Evolutionary conservation across 2,113 vertebrate species (phyloP), one percentile per base, ranked within the genome.

Genomic region (Pollachius pollachius): DNA sequence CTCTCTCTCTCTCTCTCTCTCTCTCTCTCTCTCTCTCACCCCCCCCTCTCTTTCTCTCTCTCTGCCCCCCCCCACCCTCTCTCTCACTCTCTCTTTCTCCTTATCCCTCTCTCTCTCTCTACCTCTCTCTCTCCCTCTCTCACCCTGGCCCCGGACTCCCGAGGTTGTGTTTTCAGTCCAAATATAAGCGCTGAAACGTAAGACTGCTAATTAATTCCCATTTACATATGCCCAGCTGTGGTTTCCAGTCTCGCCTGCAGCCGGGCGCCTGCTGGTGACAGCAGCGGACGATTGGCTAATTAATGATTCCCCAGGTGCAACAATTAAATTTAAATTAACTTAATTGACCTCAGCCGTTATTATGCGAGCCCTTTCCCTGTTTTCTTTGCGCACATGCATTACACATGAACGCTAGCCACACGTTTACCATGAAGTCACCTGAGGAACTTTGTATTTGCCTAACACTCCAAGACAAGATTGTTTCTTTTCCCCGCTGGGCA

Each of bases 161-260:
- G 87, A 83, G 92, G 90, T 89, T 95, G 93, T 96, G 93, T 96
- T 97, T 96, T 96, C 88, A 94, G 90, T 96, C 92, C 92, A 95
- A 94, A 94, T 93, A 94, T 82, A 76, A 87, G 72, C 76, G 87
- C 85, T 83, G 92, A 94, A 94, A 95, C 78, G 84, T 92, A 94
- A 93, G 92, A 90, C 82, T 75, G 76, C 90, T 95, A 94, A 95
- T 95, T 94, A 95, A 93, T 94, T 94, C 90, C 92, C 91, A 95
- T 96, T 95, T 95, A 94, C 94, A 95, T 95, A 95, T 77, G 92
- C 89, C 79, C 84, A 57, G 89, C 84, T 88, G 86, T 81, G 90
- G 91, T 90, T 90, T 17, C 54, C 92, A 92, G 93, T 79, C 85
- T 80, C 84, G 52, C 85, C 82, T 77, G 23, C 66, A 87, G 87